phyloP scores from a whole-genome alignment of 2,797 vertebrate genomes.

The Lutjanus campechanus region DNA sequence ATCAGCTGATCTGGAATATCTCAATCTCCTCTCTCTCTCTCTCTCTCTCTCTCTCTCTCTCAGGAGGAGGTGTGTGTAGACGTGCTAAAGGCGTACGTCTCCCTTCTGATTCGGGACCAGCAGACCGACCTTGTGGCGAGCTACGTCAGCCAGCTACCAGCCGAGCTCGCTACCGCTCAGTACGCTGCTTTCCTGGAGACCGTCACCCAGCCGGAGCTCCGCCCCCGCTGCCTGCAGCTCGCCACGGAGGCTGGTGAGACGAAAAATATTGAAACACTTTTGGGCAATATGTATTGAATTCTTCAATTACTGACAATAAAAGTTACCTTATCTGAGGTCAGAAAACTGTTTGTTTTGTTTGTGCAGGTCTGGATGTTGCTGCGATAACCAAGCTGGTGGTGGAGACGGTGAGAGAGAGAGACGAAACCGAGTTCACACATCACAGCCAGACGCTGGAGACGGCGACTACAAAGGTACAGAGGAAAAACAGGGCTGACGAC shows the following conservation, averaged over 20 bases:
- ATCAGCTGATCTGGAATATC: background rate
- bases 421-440: constrained; percentile 90
- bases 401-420: constrained; percentile 92
- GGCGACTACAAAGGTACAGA: constrained; percentile 90
- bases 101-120: constrained; percentile 90
- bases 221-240: constrained; percentile 91
- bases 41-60: no score
- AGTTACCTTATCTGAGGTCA: no score
- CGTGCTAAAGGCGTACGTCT: constrained; percentile 92
- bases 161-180: constrained; percentile 88
- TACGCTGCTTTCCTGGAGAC: constrained; percentile 94
- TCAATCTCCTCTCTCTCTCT: background rate
- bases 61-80: constrained; percentile 95
- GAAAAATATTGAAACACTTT: rapidly evolving
- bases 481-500: background rate
- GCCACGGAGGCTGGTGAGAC: constrained; percentile 92
- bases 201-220: constrained; percentile 89
- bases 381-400: constrained; percentile 95
- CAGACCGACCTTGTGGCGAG: constrained; percentile 92
- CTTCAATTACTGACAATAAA: no score
- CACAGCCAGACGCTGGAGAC: constrained; percentile 89
- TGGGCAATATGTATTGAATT: no score
- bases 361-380: constrained; percentile 92
- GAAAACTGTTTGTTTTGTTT: no score
- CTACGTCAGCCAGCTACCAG: constrained; percentile 93